Evolutionary conservation across 2,113 vertebrate genomes (phyloP).

Genomic region (Rhineura floridana): DNA sequence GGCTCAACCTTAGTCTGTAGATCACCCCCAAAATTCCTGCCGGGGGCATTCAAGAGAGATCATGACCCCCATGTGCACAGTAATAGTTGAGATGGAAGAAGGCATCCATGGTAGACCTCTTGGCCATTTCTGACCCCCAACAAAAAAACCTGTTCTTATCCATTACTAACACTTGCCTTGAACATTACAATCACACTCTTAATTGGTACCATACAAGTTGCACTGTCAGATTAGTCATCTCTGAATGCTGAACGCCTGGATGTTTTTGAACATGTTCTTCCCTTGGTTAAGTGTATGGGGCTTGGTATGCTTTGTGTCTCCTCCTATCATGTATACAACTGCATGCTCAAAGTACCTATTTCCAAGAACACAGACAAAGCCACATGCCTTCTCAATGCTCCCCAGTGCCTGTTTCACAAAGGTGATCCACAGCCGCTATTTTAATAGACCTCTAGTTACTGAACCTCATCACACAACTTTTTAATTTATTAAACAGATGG

Average conservation of each 20-base stretch:
- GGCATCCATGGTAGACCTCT: no score
- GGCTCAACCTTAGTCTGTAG: no score
- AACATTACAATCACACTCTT: neutral
- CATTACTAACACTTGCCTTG: neutral
- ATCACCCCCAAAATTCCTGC: no score
- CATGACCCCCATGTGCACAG: no score
- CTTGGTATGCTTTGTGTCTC: no score
- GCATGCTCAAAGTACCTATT: neutral
- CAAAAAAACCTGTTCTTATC: neutral
- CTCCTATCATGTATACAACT: neutral
- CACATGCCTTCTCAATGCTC: neutral
- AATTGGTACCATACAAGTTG: neutral
- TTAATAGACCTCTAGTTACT: neutral
- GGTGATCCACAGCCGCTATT: neutral
- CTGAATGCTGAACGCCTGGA: neutral
- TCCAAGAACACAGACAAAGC: no score
- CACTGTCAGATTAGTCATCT: conserved; percentile 1
- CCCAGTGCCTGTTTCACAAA: neutral
- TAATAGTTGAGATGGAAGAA: no score
- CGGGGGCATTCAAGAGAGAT: no score
- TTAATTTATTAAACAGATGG: neutral
- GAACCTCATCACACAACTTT: neutral
- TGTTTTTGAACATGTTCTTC: no score
- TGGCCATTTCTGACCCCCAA: neutral
- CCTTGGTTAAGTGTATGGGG: no score